phyloP scores from a whole-genome alignment of 1,140 invertebrate genomes.

The Arctopsyche grandis region DNA sequence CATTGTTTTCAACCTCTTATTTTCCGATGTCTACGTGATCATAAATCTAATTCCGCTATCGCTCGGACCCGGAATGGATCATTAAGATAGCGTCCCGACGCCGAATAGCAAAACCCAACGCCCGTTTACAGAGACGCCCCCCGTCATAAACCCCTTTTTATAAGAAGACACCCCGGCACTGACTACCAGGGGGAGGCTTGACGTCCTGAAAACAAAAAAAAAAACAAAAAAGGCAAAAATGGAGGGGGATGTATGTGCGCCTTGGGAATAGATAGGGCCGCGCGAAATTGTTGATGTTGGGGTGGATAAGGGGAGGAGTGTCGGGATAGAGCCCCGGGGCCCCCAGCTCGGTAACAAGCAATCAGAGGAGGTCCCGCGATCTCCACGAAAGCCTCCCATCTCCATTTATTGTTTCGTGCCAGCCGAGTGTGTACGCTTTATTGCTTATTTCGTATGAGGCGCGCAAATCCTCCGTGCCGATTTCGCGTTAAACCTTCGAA shows the following conservation, averaged over 20 bases:
- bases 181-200: background rate
- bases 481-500: too few relatives aligned
- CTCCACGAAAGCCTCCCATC: slow-evolving; percentile 31
- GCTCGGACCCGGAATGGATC: slow-evolving; percentile 47
- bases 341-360: slow-evolving; percentile 33
- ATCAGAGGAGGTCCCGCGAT: slow-evolving; percentile 35
- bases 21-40: slow-evolving; percentile 28
- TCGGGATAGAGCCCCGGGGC: background rate
- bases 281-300: slow-evolving; percentile 51
- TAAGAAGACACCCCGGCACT: background rate
- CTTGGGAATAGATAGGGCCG: slow-evolving; percentile 48
- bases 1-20: slow-evolving; percentile 27
- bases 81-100: slow-evolving; percentile 49
- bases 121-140: slow-evolving; percentile 4
- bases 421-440: background rate
- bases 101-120: slow-evolving; percentile 44
- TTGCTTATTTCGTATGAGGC: background rate
- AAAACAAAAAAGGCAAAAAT: slow-evolving; percentile 52
- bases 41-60: slow-evolving; percentile 51
- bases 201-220: slow-evolving; percentile 33
- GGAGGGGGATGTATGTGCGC: slow-evolving; percentile 50
- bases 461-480: background rate
- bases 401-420: slow-evolving; percentile 42
- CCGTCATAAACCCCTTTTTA: slow-evolving; percentile 47
- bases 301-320: slow-evolving; percentile 39